These are phyloP conservation scores for Syngnathus floridae DNA, from an alignment of 2,113 vertebrate genomes.

Conservation along the genomic window DNA sequence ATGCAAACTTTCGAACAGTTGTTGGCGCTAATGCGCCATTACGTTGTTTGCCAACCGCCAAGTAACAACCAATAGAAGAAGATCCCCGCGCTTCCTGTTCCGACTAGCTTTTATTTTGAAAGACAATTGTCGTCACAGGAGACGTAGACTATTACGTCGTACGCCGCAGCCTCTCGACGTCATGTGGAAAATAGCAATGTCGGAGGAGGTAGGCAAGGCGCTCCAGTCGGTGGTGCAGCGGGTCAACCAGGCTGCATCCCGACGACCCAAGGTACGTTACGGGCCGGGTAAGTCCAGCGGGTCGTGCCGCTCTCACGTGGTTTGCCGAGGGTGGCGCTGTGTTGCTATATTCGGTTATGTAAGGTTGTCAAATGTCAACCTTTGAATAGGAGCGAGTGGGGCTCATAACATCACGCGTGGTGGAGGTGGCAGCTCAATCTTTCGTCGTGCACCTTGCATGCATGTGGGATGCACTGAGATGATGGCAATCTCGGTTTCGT, in stretches of 20 bases:
- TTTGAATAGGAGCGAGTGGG: conserved; percentile 36
- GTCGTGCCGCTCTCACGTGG: background rate
- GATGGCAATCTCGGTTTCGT: no score
- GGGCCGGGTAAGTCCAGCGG: background rate
- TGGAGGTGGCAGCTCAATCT: background rate
- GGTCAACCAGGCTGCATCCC: conserved; percentile 71
- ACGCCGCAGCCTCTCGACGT: conserved; percentile 31
- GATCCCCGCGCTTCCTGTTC: background rate
- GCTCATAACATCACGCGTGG: conserved; percentile 32
- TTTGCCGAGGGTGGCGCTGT: background rate
- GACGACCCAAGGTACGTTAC: conserved; percentile 67
- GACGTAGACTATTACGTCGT: conserved; percentile 9
- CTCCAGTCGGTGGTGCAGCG: conserved; percentile 69
- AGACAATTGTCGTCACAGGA: conserved; percentile 24
- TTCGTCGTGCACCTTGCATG: no score
- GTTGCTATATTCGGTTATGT: conserved; percentile 48
- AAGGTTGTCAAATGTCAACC: conserved; percentile 55
- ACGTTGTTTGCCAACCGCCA: no score
- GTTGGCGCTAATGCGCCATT: no score
- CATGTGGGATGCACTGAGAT: no score
- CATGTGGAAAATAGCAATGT: conserved; percentile 75
- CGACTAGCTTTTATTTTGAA: conserved; percentile 39
- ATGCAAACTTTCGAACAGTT: no score
- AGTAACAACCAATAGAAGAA: no score
- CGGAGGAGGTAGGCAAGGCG: conserved; percentile 74